Evolutionary conservation across 2,888 invertebrate genomes (phyloP).

Genomic region (Cosmopolites sordidus): DNA sequence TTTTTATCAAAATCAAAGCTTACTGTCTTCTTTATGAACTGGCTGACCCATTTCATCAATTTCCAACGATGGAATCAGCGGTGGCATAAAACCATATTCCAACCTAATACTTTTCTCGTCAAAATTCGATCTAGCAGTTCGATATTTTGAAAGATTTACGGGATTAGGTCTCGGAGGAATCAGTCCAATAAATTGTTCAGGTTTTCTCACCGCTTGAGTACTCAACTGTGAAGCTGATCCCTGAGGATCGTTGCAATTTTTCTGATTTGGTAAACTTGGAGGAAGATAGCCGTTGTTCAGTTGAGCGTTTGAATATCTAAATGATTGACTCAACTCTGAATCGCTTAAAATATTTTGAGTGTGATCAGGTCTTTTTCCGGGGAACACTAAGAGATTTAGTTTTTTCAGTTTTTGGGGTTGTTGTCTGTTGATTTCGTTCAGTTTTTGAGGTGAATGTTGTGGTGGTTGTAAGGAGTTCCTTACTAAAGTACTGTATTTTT

Average conservation of each 20-base stretch:
- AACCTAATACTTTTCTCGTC: conserved; percentile 66
- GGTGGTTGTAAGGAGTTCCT: conserved; percentile 18
- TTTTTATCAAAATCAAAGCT: conserved; percentile 1
- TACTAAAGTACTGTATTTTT: conserved; percentile 21
- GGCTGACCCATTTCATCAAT: conserved; percentile 71
- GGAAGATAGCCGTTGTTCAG: conserved; percentile 28
- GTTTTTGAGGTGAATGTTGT: not conserved
- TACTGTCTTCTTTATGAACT: conserved; percentile 43
- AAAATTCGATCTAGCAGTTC: conserved; percentile 49
- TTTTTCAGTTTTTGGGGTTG: conserved; percentile 10
- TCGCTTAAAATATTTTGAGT: conserved; percentile 4
- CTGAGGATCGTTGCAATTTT: conserved; percentile 10
- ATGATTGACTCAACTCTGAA: conserved; percentile 15
- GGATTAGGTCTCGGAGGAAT: conserved; percentile 48
- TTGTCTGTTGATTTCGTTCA: not conserved
- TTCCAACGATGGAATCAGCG: conserved; percentile 73
- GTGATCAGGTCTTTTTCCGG: conserved; percentile 5
- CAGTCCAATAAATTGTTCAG: conserved; percentile 51
- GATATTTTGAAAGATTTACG: conserved; percentile 28
- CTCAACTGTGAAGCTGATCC: conserved; percentile 10
- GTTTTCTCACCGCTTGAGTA: conserved; percentile 29
- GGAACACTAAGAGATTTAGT: conserved; percentile 19
- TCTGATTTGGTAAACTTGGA: conserved; percentile 11
- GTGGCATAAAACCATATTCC: conserved; percentile 81
- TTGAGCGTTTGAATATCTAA: conserved; percentile 22